Conservation (phyloP, 2,797 vertebrate genomes). For the Urosaurus nigricauda region DNA sequence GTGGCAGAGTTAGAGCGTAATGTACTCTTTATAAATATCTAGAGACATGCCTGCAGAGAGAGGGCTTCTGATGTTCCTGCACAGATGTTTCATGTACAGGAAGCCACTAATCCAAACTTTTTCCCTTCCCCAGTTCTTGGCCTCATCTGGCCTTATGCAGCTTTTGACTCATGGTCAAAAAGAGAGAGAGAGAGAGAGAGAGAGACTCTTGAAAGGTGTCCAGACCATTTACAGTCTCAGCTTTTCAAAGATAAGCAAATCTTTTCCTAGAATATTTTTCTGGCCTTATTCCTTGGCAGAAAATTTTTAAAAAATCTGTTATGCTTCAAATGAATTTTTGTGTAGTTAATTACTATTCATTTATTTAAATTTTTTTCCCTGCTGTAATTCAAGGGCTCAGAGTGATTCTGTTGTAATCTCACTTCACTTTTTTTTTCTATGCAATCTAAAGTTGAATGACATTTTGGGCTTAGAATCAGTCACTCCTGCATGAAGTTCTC, state of each 20-base stretch:
- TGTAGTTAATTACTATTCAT: slow-evolving; percentile 6
- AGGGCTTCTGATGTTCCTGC: neutral
- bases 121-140: slow-evolving; percentile 52
- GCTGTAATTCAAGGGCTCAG: neutral
- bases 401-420: neutral
- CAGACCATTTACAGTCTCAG: slow-evolving; percentile 19
- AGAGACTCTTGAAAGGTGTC: slow-evolving; percentile 56
- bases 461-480: neutral
- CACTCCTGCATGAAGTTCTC: neutral
- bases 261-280: slow-evolving; percentile 10
- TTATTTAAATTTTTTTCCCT: neutral
- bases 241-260: slow-evolving; percentile 47
- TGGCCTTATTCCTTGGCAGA: slow-evolving; percentile 25
- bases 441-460: neutral
- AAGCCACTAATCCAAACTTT: slow-evolving; percentile 67
- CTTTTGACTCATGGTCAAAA: slow-evolving; percentile 62
- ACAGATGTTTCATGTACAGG: slow-evolving; percentile 75
- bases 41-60: neutral
- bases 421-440: neutral
- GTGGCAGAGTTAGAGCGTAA: neutral
- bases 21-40: neutral
- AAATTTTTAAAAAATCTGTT: neutral
- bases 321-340: slow-evolving; percentile 9
- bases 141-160: slow-evolving; percentile 47
- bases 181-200: neutral